Percentiles rank a stretch among this genome's conserved stretches.
Conservation (phyloP, 2,113 vertebrate genomes). For the Callocephalon fimbriatum region DNA sequence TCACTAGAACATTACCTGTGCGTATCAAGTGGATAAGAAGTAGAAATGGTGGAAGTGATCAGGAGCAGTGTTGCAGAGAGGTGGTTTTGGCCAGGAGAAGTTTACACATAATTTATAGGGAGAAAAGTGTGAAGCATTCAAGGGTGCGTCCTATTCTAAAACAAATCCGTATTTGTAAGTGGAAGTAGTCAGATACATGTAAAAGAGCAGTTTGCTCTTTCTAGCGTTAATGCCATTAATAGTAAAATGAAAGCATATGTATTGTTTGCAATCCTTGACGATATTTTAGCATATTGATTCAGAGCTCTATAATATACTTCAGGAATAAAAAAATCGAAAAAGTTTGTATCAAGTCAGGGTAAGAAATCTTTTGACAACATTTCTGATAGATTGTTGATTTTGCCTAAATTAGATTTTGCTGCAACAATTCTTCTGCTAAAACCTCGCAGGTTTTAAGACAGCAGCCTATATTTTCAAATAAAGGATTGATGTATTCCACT, state of each 20-base stretch:
- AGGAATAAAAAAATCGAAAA: background rate
- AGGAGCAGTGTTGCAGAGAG: background rate
- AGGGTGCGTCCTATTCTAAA: constrained; percentile 23
- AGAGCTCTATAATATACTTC: background rate
- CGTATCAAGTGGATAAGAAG: background rate
- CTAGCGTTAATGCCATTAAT: background rate
- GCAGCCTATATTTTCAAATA: constrained; percentile 3
- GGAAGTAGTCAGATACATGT: background rate
- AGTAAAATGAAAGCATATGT: constrained; percentile 37
- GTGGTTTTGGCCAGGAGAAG: background rate
- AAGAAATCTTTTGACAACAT: background rate
- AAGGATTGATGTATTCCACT: background rate
- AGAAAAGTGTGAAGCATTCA: background rate
- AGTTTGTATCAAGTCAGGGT: background rate
- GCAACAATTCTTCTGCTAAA: background rate
- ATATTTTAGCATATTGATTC: background rate
- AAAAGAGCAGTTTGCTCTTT: constrained; percentile 9
- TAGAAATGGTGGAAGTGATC: background rate
- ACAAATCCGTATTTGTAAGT: constrained; percentile 19
- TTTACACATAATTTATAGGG: background rate
- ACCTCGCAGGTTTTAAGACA: background rate
- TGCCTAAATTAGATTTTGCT: background rate
- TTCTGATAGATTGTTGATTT: background rate
- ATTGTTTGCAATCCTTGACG: background rate
- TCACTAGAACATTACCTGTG: background rate